Conservation (phyloP, 2,797 vertebrate species). For the Myotis vivesi region DNA sequence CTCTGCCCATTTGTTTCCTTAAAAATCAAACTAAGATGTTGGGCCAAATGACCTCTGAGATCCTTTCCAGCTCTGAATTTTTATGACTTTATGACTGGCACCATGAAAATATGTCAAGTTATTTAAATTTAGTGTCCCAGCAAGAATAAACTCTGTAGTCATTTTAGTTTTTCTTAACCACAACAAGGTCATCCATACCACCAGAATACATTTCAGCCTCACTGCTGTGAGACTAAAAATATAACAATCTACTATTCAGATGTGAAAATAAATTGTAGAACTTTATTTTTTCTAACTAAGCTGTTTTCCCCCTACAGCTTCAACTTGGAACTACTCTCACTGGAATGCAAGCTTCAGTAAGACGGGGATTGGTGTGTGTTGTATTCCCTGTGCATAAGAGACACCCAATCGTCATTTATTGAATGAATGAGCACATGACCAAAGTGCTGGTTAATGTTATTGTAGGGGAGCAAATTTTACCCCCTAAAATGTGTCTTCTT, state of each 20-base stretch:
- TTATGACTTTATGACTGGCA: background rate
- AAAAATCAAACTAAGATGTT: background rate
- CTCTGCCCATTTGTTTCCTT: background rate
- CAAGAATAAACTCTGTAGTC: conserved; percentile 12
- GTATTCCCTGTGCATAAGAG: background rate
- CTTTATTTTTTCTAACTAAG: background rate
- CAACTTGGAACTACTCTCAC: background rate
- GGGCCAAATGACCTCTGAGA: background rate
- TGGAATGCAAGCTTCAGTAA: background rate
- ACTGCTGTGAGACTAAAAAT: background rate
- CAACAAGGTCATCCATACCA: background rate
- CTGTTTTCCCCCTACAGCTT: background rate
- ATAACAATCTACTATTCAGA: background rate
- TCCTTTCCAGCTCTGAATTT: conserved; percentile 31
- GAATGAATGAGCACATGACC: background rate
- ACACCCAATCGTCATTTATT: background rate
- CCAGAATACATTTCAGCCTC: background rate
- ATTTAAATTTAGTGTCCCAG: conserved; percentile 26
- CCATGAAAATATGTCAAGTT: conserved; percentile 21
- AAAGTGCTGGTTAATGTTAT: background rate
- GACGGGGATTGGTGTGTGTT: background rate
- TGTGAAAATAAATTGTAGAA: background rate
- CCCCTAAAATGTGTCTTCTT: background rate
- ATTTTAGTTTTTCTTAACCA: conserved; percentile 29
- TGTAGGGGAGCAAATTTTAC: background rate